Base-by-base conservation (phyloP, 1,140 invertebrate genomes). In the Leptinotarsa lineolata region DNA sequence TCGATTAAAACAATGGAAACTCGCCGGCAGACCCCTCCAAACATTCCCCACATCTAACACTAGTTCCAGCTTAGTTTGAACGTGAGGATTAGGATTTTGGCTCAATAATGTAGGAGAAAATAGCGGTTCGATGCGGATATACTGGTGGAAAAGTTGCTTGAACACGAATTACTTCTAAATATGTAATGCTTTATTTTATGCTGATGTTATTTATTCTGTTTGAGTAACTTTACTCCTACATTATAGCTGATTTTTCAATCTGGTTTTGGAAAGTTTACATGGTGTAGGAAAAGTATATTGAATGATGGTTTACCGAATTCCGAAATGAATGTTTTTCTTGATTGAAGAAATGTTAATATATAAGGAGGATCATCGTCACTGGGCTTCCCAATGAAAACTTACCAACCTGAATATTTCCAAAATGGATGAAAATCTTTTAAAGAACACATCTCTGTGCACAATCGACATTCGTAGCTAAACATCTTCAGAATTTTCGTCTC, bases 1-100 rank as follows among this genome's bases (percentile, higher is more conserved):
- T 83, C 81, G 81, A 83, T 83, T 83, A 83, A 83, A 83, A 83
- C 82, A 83, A 83, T 82, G 82, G 79, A 75, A 75, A 73, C 80
- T 72, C 76, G 73, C 75, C 73, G 72, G 73, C 18, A 44, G 15
- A 45, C 72, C 74, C 74, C 72, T 74, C 74, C 13, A 60, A 69
- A 45, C 73, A 70, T 20, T 22, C 61, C 24, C 68, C 68, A 30
- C 70, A 70, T 73, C 73, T 70, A 74, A 76, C 75, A 76, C 72
- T 77, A 77, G 76, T 77, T 75, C 72, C 67, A 73, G 76, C 76
- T 77, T 77, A 77, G 76, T 77, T 77, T 68, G 66, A 71, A 75
- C 72, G 74, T 60, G 73, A 65, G 76, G 76, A 77, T 77, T 77
- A 77, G 76, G 74, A 77, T 75, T 77, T 77, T 22, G 76, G 76